Evolutionary conservation across 2,113 vertebrate genomes (phyloP).

Genomic region (Actinemys pallida): DNA sequence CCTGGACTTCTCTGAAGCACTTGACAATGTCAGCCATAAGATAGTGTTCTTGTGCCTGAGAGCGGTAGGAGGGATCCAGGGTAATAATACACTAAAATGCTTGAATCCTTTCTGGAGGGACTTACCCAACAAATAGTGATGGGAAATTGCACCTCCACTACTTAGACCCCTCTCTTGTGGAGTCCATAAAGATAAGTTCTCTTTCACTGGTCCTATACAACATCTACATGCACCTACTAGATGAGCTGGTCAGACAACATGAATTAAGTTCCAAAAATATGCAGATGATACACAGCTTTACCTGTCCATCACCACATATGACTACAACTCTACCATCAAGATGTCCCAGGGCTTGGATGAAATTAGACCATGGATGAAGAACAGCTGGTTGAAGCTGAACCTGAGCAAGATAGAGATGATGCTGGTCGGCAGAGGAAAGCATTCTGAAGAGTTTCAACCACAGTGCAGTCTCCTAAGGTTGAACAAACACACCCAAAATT

Average conservation of each 20-base stretch:
- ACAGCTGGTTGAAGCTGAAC: background rate
- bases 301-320: background rate
- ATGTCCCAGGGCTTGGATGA: background rate
- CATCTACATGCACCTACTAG: background rate
- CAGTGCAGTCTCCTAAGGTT: background rate
- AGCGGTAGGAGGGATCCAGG: background rate
- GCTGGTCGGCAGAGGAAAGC: background rate
- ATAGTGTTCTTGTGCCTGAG: background rate
- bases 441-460: background rate
- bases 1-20: background rate
- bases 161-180: background rate
- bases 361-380: background rate
- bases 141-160: background rate
- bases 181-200: background rate
- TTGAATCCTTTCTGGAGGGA: background rate
- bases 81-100: accelerated
- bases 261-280: background rate
- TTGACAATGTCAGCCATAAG: background rate
- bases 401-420: background rate
- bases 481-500: accelerated
- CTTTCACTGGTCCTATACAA: background rate
- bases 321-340: background rate
- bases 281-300: background rate
- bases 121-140: background rate
- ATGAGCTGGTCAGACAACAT: accelerated